A percentile compares a stretch with the other conserved stretches of the same genome.
Evolutionary conservation across 2,888 invertebrate species (phyloP).

Genomic region (Caenorhabditis becei): DNA sequence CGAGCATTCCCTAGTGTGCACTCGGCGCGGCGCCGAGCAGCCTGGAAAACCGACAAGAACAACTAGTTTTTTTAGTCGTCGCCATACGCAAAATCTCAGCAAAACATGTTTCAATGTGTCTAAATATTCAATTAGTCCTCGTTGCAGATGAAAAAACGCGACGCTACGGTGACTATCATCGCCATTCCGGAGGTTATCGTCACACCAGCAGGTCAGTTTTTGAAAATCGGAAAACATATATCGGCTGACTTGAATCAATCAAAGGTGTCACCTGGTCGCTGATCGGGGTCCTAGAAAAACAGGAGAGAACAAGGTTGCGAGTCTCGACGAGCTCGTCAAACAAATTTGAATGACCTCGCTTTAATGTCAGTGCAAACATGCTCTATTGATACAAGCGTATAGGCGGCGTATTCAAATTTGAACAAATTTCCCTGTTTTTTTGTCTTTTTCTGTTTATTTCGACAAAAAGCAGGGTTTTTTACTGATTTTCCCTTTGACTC

Average conservation of each 20-base stretch:
- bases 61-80: conserved; percentile 39
- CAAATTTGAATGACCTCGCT: not conserved
- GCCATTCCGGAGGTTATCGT: conserved; percentile 42
- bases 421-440: not conserved
- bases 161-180: conserved; percentile 20
- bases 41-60: conserved; percentile 26
- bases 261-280: conserved; percentile 11
- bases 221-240: conserved; percentile 3
- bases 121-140: not conserved
- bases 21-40: conserved; percentile 19
- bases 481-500: not conserved
- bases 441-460: not conserved
- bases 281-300: not conserved
- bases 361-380: not conserved
- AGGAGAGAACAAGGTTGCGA: not conserved
- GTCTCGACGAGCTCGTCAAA: not conserved
- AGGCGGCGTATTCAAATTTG: not conserved
- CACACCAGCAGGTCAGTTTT: conserved; percentile 36
- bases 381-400: not conserved
- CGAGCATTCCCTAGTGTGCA: conserved; percentile 56
- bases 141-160: conserved; percentile 16
- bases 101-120: not conserved
- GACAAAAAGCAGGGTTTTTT: not conserved
- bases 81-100: not conserved
- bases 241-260: conserved; percentile 17